phyloP scores from a whole-genome alignment of 2,113 vertebrate genomes.

The Menura novaehollandiae region DNA sequence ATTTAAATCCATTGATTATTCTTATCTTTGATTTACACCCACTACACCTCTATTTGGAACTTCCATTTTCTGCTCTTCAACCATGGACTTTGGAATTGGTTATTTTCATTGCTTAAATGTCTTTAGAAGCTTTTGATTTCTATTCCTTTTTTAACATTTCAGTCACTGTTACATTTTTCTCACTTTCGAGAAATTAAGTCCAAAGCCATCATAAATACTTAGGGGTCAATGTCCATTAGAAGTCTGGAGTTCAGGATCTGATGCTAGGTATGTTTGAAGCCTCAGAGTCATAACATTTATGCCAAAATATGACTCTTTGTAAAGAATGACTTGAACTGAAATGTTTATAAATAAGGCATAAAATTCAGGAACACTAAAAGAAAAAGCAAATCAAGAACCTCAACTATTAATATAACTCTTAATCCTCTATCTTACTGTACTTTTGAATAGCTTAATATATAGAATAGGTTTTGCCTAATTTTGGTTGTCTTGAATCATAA shows the following conservation, averaged over 20 bases:
- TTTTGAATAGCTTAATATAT: not conserved
- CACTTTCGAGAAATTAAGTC: not conserved
- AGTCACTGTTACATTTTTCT: not conserved
- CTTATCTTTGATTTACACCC: not conserved
- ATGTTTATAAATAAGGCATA: not conserved
- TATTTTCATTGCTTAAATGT: not conserved
- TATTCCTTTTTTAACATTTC: not conserved
- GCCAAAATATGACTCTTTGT: not conserved
- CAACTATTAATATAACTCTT: not conserved
- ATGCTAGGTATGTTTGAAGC: not conserved
- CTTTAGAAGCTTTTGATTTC: not conserved
- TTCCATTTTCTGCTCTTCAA: not conserved
- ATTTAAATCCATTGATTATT: not conserved
- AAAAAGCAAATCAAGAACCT: not conserved
- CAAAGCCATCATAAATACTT: not conserved
- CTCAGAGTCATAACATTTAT: not conserved
- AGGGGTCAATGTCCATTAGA: not conserved
- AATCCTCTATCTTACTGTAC: not conserved
- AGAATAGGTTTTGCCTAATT: not conserved
- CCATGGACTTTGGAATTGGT: not conserved
- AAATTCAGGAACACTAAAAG: not conserved
- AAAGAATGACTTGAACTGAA: not conserved
- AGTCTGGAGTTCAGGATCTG: not conserved
- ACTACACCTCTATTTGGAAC: not conserved
- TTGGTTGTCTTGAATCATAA: not conserved